Conservation (phyloP, 2,888 invertebrate species). For the Orthosia gracilis region DNA sequence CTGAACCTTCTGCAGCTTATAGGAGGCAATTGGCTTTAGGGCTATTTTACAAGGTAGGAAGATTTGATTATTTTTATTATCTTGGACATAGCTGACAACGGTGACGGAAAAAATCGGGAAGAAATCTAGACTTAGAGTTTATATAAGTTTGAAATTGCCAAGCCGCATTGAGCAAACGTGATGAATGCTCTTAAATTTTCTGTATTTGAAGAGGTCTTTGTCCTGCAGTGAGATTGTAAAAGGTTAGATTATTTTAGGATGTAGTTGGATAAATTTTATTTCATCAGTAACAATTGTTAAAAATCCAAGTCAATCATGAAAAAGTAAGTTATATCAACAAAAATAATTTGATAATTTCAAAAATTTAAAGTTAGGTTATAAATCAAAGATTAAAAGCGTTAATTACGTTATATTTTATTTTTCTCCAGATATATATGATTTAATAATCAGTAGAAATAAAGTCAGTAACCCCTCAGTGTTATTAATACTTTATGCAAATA, state of each 20-base stretch:
- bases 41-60: constrained; percentile 85
- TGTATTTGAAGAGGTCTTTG: too few species aligned
- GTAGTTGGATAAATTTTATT: background rate
- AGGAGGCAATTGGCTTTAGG: constrained; percentile 91
- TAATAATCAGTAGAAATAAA: too few species aligned
- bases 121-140: too few species aligned
- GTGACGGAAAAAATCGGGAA: too few species aligned
- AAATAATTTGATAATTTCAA: background rate
- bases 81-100: background rate
- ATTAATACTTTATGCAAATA: too few species aligned
- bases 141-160: too few species aligned
- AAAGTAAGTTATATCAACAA: background rate
- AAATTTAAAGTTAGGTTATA: too few species aligned
- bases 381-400: background rate
- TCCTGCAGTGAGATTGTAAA: too few species aligned
- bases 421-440: background rate
- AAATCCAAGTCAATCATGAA: background rate
- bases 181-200: too few species aligned
- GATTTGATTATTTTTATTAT: background rate
- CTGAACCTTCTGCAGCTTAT: constrained; percentile 91
- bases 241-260: too few species aligned
- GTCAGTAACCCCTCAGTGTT: too few species aligned
- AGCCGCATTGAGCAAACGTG: too few species aligned
- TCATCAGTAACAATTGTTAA: background rate
- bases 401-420: background rate